Percentiles rank a stretch among this genome's conserved stretches.
Conservation (phyloP, 2,888 invertebrate species). For the Torymus aiolomorphi region DNA sequence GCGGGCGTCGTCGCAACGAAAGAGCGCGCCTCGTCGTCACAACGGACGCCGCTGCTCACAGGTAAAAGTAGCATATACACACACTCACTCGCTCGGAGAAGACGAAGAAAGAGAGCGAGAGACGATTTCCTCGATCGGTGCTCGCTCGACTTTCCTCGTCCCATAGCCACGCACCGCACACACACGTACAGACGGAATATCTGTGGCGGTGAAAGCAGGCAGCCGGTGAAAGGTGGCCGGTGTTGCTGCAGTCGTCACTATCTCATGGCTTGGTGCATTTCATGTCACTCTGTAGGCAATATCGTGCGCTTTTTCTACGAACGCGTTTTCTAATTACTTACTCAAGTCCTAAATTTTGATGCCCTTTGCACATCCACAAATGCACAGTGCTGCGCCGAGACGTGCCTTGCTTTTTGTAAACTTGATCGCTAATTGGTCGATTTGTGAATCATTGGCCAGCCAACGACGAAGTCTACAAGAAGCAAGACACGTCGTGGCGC, state of each 20-base stretch:
- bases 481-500: no score
- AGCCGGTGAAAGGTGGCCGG: constrained; percentile 59
- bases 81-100: neutral
- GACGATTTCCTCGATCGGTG: constrained; percentile 15
- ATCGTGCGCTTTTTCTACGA: neutral
- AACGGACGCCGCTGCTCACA: neutral
- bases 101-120: neutral
- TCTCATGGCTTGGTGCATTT: constrained; percentile 56
- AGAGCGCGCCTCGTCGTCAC: neutral
- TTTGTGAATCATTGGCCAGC: no score
- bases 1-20: constrained; percentile 15
- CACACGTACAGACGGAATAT: neutral
- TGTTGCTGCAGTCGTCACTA: constrained; percentile 4
- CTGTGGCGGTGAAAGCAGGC: constrained; percentile 60
- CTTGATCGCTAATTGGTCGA: no score
- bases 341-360: no score
- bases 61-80: constrained; percentile 35
- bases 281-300: neutral
- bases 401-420: no score
- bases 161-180: neutral
- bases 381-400: no score
- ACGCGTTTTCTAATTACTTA: no score
- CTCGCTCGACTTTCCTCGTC: constrained; percentile 10
- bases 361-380: no score
- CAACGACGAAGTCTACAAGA: no score